Base-by-base conservation (phyloP, 2,797 vertebrate species). In the Alfaro cultratus region DNA sequence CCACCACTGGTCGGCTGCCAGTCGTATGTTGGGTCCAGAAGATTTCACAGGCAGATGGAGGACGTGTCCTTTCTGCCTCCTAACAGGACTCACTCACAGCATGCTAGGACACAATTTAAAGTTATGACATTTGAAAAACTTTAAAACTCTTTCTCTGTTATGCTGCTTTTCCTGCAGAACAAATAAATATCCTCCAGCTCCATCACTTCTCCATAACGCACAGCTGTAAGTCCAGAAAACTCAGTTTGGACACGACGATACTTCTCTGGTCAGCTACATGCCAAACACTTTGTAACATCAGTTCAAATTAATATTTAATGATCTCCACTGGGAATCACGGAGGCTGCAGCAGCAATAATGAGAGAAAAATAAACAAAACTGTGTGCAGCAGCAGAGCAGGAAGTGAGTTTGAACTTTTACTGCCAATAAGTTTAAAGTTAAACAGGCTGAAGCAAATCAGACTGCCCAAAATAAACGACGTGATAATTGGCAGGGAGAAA, bases 121-220 rank as follows among this genome's bases (percentile, higher is more conserved):
- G 68, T 46, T 43, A 73, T 5, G 43, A 77, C 89, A 76, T 77
- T 84, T 77, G 53, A 81, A 88, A 77, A 82, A 81, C 41, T 83
- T 41, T 4, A 31, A 79, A 80, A 46, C 49, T 73, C 77, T 60
- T 85, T 86, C 80, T 91, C 85, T 89, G 82, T 92, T 90, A 89
- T 82, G 76, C 90, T 86, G 89, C 78, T 78, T 85, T 60, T 72
- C 80, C 89, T 84, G 73, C 79, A 92, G 90, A 86, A 89, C 75
- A 94, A 94, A 94, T 95, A 94, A 94, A 95, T 90, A 87, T 73
- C 91, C 88, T 92, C 76, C 84, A 89, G 91, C 13, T 26, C 86
- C 89, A 91, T 93, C 87, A 74, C 77, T 89, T 93, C 91, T 88
- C 91, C 78, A 85, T 71, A 55, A 53, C 43, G 83, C 80, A 74